A percentile compares a stretch with the other conserved stretches of the same genome.
Evolutionary conservation across 2,888 invertebrate species (phyloP).

Genomic region (Tridacna crocea): DNA sequence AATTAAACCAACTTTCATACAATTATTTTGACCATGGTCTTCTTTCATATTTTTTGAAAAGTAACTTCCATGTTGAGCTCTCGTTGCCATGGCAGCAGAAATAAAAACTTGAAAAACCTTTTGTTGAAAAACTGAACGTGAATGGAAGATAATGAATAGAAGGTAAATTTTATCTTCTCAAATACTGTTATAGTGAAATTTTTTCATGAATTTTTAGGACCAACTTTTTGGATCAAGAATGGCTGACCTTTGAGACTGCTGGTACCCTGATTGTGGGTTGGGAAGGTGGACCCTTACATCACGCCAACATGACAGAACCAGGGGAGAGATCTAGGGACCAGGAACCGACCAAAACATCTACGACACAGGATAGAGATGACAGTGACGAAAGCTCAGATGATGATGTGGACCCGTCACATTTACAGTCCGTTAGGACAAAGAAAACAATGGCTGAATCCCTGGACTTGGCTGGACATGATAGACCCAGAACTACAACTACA

Average conservation of each 20-base stretch:
- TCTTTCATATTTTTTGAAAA: too few species aligned
- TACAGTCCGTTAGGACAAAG: slow-evolving; percentile 16
- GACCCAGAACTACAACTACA: slow-evolving; percentile 67
- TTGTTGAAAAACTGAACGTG: too few species aligned
- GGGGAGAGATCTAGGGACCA: slow-evolving; percentile 39
- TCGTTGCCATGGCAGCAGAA: too few species aligned
- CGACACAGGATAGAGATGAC: slow-evolving; percentile 38
- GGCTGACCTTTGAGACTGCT: slow-evolving; percentile 83
- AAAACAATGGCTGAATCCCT: slow-evolving; percentile 53
- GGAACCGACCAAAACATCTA: slow-evolving; percentile 33
- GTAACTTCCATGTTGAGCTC: too few species aligned
- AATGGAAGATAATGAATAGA: too few species aligned
- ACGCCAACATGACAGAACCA: slow-evolving; percentile 43
- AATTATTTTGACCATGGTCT: too few species aligned
- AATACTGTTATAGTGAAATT: too few species aligned
- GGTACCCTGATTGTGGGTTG: slow-evolving; percentile 81
- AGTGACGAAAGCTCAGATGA: slow-evolving; percentile 58
- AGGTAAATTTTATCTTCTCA: too few species aligned
- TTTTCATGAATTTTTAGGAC: slow-evolving; percentile 69
- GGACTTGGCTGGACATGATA: slow-evolving; percentile 69
- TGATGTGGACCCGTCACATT: slow-evolving; percentile 31
- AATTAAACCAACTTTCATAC: too few species aligned
- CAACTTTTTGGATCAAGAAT: slow-evolving; percentile 82
- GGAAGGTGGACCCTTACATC: slow-evolving; percentile 77
- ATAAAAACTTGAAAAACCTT: too few species aligned